Evolutionary conservation across 2,113 vertebrate species (phyloP).

Genomic region (Pycnonotus jocosus): DNA sequence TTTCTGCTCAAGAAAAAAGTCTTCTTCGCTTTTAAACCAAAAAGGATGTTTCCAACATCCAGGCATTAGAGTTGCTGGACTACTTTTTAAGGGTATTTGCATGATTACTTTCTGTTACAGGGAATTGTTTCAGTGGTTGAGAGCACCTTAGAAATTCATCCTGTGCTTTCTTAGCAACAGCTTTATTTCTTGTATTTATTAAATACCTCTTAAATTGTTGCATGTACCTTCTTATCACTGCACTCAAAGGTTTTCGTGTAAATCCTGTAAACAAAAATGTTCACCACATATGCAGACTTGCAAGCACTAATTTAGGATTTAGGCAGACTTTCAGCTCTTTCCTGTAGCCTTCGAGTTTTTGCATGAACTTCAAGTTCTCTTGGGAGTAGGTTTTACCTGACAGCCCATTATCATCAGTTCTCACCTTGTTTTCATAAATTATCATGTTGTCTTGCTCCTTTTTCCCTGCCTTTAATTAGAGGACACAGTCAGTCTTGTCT

Average conservation of each 20-base stretch:
- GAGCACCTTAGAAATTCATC: background rate
- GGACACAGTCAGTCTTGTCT: background rate
- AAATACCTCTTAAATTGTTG: background rate
- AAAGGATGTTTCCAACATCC: background rate
- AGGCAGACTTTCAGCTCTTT: background rate
- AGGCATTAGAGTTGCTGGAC: background rate
- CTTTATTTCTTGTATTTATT: background rate
- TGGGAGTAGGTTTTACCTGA: background rate
- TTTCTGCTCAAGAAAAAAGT: background rate
- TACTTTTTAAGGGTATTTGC: background rate
- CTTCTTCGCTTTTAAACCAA: background rate
- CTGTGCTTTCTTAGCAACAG: background rate
- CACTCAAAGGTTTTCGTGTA: background rate
- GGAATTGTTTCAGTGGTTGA: background rate
- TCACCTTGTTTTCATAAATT: background rate
- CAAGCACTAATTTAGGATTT: background rate
- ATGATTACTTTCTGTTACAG: background rate
- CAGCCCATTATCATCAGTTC: background rate
- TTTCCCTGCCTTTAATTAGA: background rate
- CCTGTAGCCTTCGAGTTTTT: background rate
- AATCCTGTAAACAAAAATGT: background rate
- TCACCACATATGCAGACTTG: background rate
- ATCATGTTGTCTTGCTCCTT: background rate
- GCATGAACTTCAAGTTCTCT: background rate
- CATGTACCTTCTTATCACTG: background rate